phyloP scores from a whole-genome alignment of 2,797 vertebrate genomes.

The Anguilla megastoma region DNA sequence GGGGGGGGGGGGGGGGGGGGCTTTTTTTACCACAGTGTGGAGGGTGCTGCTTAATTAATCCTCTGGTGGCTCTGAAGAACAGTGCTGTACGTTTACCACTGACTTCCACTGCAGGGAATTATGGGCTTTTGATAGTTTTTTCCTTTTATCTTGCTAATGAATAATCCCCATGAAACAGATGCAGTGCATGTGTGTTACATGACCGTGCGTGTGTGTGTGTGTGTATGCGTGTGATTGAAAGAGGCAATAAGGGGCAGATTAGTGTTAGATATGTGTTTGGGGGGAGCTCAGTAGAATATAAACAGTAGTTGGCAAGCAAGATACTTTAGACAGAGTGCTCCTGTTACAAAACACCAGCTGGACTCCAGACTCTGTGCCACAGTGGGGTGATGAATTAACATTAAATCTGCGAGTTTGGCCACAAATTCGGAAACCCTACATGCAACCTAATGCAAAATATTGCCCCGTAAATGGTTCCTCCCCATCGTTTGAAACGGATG shows the following conservation, averaged over 20 bases:
- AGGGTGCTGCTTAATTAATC: constrained; percentile 10
- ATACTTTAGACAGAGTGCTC: neutral
- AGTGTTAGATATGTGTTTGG: neutral
- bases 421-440: neutral
- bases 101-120: neutral
- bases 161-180: neutral
- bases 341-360: constrained; percentile 1
- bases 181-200: neutral
- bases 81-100: neutral
- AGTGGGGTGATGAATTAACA: neutral
- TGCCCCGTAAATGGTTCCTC: neutral
- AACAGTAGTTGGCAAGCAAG: neutral
- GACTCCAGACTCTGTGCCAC: neutral
- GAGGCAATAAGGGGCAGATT: neutral
- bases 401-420: neutral
- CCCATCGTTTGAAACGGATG: neutral
- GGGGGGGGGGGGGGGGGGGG: neutral
- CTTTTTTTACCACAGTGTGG: neutral
- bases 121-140: neutral
- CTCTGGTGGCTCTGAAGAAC: neutral
- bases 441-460: neutral
- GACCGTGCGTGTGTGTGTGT: neutral
- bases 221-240: neutral
- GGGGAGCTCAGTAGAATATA: neutral
- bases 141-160: constrained; percentile 6